phyloP scores from a whole-genome alignment of 2,888 invertebrate species.

The Cosmia pyralina region DNA sequence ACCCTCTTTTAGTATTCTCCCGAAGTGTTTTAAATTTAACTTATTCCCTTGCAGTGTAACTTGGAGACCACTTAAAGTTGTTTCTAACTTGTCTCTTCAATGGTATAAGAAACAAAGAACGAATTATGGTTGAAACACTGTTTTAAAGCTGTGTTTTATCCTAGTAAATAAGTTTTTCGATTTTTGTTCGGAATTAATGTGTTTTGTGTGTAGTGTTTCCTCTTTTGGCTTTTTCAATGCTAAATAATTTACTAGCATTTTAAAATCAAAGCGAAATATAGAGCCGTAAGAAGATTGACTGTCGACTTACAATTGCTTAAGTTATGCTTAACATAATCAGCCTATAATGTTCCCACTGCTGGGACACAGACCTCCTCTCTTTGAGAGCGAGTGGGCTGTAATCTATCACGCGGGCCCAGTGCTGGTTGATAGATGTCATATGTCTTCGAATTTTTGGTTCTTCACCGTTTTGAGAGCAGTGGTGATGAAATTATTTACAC shows the following conservation, averaged over 20 bases:
- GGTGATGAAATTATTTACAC: too few relatives aligned
- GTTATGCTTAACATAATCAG: too few relatives aligned
- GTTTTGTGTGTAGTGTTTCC: not conserved
- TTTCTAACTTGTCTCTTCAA: constrained; percentile 46
- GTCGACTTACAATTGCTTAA: not conserved
- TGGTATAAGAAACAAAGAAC: constrained; percentile 30
- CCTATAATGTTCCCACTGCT: too few relatives aligned
- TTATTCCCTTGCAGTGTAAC: constrained; percentile 33
- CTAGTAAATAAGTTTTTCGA: too few relatives aligned
- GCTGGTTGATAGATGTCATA: too few relatives aligned
- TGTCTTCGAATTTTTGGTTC: too few relatives aligned
- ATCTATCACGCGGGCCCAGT: too few relatives aligned
- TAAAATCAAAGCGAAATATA: not conserved
- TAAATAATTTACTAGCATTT: not conserved
- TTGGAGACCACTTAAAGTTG: constrained; percentile 42
- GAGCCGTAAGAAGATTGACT: not conserved
- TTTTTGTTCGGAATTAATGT: not conserved
- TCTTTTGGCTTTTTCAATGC: not conserved
- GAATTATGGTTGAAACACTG: constrained; percentile 14
- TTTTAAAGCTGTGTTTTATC: constrained; percentile 4
- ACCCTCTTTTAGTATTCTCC: constrained; percentile 25
- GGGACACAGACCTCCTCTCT: too few relatives aligned
- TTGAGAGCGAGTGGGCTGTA: too few relatives aligned
- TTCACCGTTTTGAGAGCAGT: too few relatives aligned
- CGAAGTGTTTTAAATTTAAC: constrained; percentile 46